Percentiles rank a stretch among this genome's conserved stretches.
These are phyloP conservation scores for Bufo bufo DNA, from an alignment of 2,113 vertebrate species.

Conservation along the genomic window DNA sequence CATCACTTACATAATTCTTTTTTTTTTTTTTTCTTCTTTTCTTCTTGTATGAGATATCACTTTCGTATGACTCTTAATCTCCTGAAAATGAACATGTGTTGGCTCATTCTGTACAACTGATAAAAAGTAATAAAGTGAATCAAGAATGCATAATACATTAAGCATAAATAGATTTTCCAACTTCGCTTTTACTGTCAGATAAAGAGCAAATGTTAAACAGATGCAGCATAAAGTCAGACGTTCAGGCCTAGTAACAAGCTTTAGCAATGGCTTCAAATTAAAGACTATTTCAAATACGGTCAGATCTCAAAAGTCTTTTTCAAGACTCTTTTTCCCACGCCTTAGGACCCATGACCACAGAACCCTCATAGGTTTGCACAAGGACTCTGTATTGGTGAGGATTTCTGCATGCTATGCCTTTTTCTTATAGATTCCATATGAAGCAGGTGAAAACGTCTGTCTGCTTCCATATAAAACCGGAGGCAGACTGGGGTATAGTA, in stretches of 20 bases:
- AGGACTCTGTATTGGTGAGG: background rate
- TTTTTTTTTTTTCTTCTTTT: background rate
- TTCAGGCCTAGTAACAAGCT: background rate
- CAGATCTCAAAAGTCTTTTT: background rate
- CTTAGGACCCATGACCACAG: background rate
- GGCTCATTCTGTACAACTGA: constrained; percentile 17
- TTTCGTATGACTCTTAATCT: constrained; percentile 27
- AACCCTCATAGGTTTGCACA: too few species aligned
- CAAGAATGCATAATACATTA: constrained; percentile 51
- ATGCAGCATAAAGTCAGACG: constrained; percentile 1
- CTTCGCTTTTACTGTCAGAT: constrained; percentile 36
- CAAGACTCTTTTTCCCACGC: background rate
- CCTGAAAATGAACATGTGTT: constrained; percentile 46
- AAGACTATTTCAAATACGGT: background rate
- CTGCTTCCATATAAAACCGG: background rate
- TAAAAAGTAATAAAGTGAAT: constrained; percentile 44
- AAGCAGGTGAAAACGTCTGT: background rate
- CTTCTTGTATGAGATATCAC: background rate
- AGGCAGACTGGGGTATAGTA: too few species aligned
- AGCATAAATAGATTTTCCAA: constrained; percentile 25
- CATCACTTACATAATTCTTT: background rate
- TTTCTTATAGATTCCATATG: background rate
- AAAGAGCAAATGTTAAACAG: constrained; percentile 44
- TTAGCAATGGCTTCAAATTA: background rate
- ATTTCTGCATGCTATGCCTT: background rate